Evolutionary conservation across 2,888 invertebrate genomes (phyloP).

Genomic region (Mythimna loreyi): DNA sequence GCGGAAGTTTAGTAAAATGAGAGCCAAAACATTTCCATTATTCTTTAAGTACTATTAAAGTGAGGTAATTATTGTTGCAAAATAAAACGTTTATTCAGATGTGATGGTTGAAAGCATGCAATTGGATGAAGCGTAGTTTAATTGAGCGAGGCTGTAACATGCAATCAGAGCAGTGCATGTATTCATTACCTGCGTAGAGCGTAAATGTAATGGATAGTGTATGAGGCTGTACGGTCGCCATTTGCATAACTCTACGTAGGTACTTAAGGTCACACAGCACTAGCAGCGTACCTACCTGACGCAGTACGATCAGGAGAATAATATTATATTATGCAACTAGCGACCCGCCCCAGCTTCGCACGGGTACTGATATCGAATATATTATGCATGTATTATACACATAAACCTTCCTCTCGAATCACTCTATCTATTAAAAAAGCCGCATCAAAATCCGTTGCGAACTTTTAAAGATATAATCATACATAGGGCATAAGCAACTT

Average conservation of each 20-base stretch:
- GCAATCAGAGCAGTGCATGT: conserved; percentile 47
- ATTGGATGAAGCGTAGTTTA: conserved; percentile 45
- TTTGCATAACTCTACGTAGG: conserved; percentile 31
- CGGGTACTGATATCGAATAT: too few species aligned
- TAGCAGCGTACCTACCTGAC: conserved; percentile 2
- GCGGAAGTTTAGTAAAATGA: conserved; percentile 27
- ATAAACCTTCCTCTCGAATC: too few species aligned
- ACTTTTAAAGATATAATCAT: too few species aligned
- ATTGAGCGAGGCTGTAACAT: conserved; percentile 45
- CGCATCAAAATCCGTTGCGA: too few species aligned
- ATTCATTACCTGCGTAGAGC: conserved; percentile 49
- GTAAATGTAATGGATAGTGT: conserved; percentile 41
- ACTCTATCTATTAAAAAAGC: too few species aligned
- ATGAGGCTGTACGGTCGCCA: conserved; percentile 36
- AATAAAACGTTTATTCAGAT: conserved; percentile 45
- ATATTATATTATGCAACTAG: neutral
- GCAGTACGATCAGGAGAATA: neutral
- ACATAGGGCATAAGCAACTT: too few species aligned
- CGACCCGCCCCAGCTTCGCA: too few species aligned
- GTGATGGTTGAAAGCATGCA: conserved; percentile 39
- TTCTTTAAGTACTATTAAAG: conserved; percentile 30
- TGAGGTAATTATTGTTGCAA: conserved; percentile 19
- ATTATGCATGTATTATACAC: too few species aligned
- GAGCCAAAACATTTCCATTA: conserved; percentile 37
- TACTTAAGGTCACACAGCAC: neutral